Evolutionary conservation across 2,113 vertebrate species (phyloP).

Genomic region (Corythoichthys haematopterus): DNA sequence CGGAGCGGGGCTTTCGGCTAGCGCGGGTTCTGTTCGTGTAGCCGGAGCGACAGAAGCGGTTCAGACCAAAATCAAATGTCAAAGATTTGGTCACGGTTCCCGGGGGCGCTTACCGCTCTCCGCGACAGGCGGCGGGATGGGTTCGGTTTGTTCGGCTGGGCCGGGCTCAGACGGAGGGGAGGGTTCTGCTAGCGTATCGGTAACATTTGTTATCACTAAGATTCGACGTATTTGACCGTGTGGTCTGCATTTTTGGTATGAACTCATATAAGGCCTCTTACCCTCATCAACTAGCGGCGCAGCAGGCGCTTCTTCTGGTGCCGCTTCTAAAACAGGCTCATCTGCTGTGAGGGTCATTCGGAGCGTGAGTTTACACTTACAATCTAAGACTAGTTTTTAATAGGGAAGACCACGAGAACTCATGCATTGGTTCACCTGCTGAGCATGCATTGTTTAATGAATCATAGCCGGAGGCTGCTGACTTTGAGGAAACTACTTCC

Average conservation of each 20-base stretch:
- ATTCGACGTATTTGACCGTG: not conserved
- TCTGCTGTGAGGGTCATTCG: conserved; percentile 42
- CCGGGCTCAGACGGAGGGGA: conserved; percentile 21
- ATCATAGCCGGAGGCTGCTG: conserved; percentile 13
- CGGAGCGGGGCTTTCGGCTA: conserved; percentile 33
- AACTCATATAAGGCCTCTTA: conserved; percentile 20
- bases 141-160: conserved; percentile 28
- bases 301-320: conserved; percentile 29
- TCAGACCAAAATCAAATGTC: conserved; percentile 8
- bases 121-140: conserved; percentile 18
- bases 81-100: not conserved
- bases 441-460: conserved; percentile 14
- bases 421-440: conserved; percentile 25
- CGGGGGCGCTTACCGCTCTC: conserved; percentile 45
- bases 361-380: conserved; percentile 6
- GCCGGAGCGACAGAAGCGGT: conserved; percentile 19
- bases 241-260: not conserved
- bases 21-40: conserved; percentile 50
- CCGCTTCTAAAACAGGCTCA: conserved; percentile 29
- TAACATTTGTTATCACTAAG: conserved; percentile 5
- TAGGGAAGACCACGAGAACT: not conserved
- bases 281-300: conserved; percentile 41
- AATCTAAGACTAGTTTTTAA: not conserved
- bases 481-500: not conserved
- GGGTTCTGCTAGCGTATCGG: conserved; percentile 28